Base-by-base conservation (phyloP, 2,797 vertebrate species). In the Monodelphis domestica region DNA sequence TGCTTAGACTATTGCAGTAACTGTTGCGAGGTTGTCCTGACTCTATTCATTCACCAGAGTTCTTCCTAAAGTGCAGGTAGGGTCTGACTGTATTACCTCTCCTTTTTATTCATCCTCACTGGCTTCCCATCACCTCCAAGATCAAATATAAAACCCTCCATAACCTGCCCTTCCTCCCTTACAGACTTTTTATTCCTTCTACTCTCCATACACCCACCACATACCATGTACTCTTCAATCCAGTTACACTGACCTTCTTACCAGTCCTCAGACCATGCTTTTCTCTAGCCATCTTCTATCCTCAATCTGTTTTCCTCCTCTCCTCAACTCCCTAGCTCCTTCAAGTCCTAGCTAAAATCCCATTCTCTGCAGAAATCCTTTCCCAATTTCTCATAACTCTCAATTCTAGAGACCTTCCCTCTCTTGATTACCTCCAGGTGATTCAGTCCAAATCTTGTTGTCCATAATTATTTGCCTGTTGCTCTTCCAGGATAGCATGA, bases 121-220 rank as follows among this genome's bases (percentile, higher is more conserved):
- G 29, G 1, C 63, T 17, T 78, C 38, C 38, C 45, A 0, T 45
- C n/a, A 38, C 63, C n/a, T 70, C 63, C n/a, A 70, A 15, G 63
- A 70, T 70, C 59, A 70, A 15, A 38, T 6, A 38, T 78, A 78
- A 45, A 78, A 45, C 63, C 15, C 17, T 78, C n/a, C 45, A 21
- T 15, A 59, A 14, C 2, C 11, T n/a, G 1, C 1, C 33, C 12
- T 5, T 33, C 3, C 30, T 33, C 11, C n/a, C n/a, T n/a, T n/a
- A n/a, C 55, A 54, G 15, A 54, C 54, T 55, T 29, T 21, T 29
- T 29, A 57, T 57, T 57, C 56, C 56, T 30, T 57, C 30, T 12
- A 0, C 30, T 59, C 57, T 59, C 3, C 55, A 56, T 7, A 12
- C 29, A 21, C 15, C 57, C 12, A 0, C 30, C 14, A 4, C 57